Evolutionary conservation across 2,797 vertebrate species (phyloP), one percentile per base, ranked within the genome.

Genomic region (Gobio occitaniae): DNA sequence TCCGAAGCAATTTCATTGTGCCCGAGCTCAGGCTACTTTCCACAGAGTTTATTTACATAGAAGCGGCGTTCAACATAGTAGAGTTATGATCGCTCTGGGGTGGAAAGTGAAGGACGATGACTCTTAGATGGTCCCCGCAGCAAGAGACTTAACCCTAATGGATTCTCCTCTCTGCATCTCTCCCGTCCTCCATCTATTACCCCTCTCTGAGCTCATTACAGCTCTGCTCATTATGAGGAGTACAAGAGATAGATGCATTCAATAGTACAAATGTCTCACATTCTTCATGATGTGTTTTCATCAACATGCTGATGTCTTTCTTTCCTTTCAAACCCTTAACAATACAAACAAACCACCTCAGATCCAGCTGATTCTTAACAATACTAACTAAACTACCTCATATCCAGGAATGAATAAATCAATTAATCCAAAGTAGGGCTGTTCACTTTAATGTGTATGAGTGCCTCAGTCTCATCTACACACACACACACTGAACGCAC

Each of bases 81-180:
- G 25, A 84, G 68, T 80, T 25, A 65, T 65, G 83, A 85, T 71
- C 25, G 13, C 41, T 79, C 66, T 72, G 54, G 52, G 41, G 65
- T 8, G n/a, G 15, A 79, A 79, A 32, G 44, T 12, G n/a, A 79
- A 65, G 16, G 32, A 54, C 21, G 32, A 63, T 63, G 65, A 71
- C 68, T 38, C 44, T 48, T 32, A 61, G 25, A 71, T 29, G 6
- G 9, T 79, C 66, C 54, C 54, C 54, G 17, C 13, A 4, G 76
- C 9, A 61, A 54, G 54, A 63, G 66, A 70, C 38, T 38, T 71
- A 79, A 79, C 76, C 76, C 68, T 71, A 63, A 85, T 85, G 77
- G 77, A 85, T 80, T 65, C 74, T 66, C 68, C 21, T 80, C 63
- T 68, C 74, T 68, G 50, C 38, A 56, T 38, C 63, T 8, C 54